Percentiles rank a stretch among this genome's conserved stretches.
Evolutionary conservation across 2,797 vertebrate species (phyloP).

Genomic region (Molossus alvarezi): DNA sequence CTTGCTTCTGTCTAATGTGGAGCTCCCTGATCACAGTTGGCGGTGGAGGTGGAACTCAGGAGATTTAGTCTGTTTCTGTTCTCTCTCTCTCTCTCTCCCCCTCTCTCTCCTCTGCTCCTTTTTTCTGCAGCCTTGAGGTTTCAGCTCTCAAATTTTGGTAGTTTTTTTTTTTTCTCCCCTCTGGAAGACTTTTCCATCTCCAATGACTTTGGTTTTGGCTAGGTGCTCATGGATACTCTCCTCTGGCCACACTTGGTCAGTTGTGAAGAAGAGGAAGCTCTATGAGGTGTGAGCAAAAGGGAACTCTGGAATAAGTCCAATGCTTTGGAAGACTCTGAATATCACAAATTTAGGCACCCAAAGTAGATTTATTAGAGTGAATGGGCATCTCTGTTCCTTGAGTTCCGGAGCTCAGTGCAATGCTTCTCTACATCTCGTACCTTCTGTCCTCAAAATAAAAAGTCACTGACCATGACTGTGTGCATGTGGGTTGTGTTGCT

Average conservation of each 20-base stretch:
- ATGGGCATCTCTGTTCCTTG: not conserved
- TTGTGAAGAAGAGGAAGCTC: slow-evolving; percentile 5
- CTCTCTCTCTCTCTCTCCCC: not conserved
- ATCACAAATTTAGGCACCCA: not conserved
- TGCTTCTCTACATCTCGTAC: not conserved
- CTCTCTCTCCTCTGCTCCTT: not conserved
- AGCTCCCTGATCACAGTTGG: not conserved
- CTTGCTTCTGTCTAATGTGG: not conserved
- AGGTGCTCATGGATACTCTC: not conserved
- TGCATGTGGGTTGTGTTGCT: not conserved
- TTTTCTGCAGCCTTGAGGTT: not conserved
- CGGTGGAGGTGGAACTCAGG: not conserved
- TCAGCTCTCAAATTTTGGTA: not conserved
- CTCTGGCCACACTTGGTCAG: not conserved
- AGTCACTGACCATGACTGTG: not conserved
- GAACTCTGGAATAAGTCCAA: not conserved
- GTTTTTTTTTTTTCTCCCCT: not conserved
- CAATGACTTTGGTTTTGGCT: not conserved
- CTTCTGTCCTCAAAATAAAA: not conserved
- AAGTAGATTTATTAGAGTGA: not conserved
- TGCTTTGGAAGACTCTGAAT: not conserved
- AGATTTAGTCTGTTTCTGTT: not conserved
- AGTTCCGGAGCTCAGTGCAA: not conserved
- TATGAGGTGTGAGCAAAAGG: too few relatives aligned
- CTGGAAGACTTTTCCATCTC: not conserved